Conservation (phyloP, 2,797 vertebrate genomes). For the Tragelaphus eurycerus region DNA sequence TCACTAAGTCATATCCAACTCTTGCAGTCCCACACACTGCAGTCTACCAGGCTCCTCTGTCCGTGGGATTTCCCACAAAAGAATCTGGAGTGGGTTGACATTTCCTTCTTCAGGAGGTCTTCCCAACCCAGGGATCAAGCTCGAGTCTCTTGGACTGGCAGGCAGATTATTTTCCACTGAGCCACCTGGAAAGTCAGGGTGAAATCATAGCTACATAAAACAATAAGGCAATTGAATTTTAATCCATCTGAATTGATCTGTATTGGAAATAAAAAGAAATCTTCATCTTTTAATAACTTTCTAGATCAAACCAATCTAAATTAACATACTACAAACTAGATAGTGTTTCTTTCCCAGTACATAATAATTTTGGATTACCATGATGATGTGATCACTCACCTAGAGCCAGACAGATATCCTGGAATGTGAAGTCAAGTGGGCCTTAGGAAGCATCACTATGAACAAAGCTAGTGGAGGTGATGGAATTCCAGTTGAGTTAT, state of each 20-base stretch:
- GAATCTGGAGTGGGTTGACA: not conserved
- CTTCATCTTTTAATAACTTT: not conserved
- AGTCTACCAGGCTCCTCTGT: not conserved
- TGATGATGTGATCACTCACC: not conserved
- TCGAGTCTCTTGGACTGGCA: not conserved
- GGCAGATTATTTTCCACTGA: not conserved
- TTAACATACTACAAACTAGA: not conserved
- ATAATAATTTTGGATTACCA: not conserved
- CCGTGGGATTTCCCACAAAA: not conserved
- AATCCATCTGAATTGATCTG: not conserved
- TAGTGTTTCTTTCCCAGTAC: not conserved
- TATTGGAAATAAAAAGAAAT: constrained; percentile 27
- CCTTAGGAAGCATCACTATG: not conserved
- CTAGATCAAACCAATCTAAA: constrained; percentile 1
- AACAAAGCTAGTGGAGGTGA: not conserved
- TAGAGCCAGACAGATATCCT: not conserved
- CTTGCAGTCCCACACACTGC: accelerated
- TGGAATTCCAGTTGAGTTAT: not conserved
- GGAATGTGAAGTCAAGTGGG: not conserved
- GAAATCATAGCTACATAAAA: constrained; percentile 24
- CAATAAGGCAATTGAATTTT: not conserved
- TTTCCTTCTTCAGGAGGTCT: not conserved
- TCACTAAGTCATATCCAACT: not conserved
- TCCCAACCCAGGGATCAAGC: not conserved
- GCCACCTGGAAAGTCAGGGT: not conserved